These are phyloP conservation scores for Drosophila pectinifera DNA, from an alignment of 1,140 invertebrate species.

Conservation along the genomic window DNA sequence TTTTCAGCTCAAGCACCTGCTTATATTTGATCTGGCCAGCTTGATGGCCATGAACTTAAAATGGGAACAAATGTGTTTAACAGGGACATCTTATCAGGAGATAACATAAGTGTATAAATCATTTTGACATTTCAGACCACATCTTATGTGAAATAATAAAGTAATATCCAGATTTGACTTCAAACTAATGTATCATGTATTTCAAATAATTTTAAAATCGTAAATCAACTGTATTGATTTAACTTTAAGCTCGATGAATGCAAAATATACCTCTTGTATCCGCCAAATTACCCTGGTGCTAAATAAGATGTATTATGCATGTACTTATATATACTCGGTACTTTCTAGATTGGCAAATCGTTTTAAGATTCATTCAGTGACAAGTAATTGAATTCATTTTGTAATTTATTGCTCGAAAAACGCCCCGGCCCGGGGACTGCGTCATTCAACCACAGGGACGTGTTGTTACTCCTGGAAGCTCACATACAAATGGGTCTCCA, in stretches of 20 bases:
- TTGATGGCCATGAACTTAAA: too few relatives aligned
- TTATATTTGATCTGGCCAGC: too few relatives aligned
- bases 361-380: constrained; percentile 76
- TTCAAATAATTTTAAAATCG: not conserved
- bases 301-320: not conserved
- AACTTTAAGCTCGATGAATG: not conserved
- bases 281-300: not conserved
- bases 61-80: too few relatives aligned
- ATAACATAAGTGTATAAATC: too few relatives aligned
- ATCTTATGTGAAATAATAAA: too few relatives aligned
- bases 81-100: too few relatives aligned
- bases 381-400: constrained; percentile 82
- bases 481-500: constrained; percentile 76
- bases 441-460: constrained; percentile 42
- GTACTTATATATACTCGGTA: constrained; percentile 1
- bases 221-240: not conserved
- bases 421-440: constrained; percentile 44
- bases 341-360: constrained; percentile 58
- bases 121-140: too few relatives aligned
- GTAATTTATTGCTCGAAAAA: constrained; percentile 79
- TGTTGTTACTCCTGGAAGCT: constrained; percentile 50
- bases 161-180: too few relatives aligned
- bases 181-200: too few relatives aligned
- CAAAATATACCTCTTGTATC: not conserved
- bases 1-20: too few relatives aligned